Base-by-base conservation (phyloP, 2,797 vertebrate species). In the Phoxinus dragarum region DNA sequence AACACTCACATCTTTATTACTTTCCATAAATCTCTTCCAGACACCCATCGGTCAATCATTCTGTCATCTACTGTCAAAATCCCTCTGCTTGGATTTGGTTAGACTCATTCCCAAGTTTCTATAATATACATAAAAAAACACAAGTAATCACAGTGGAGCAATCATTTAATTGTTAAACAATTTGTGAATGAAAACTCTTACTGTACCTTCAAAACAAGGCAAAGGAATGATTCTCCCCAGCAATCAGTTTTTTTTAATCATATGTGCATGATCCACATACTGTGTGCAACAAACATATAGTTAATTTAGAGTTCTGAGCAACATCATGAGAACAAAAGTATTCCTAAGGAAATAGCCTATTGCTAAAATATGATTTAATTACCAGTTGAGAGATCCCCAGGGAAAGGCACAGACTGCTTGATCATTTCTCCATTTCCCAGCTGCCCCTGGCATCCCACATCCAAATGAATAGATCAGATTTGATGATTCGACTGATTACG, bases 391-490 rank as follows among this genome's bases (percentile, higher is more conserved):
- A 90, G 86, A 23, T 90, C 86, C 47, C 96, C 90, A 42, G 93
- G 96, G 67, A 95, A 89, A 0, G 97, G 96, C 86, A 96, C 91
- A 81, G 93, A 90, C 2, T 91, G 92, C 44, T 94, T 86, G 2
- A 47, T 47, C 3, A 88, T 90, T 21, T 74, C 80, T 80, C 91
- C 42, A 2, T 86, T 92, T 93, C 94, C 95, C 91, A 94, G 93
- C 87, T 94, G 94, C 76, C 94, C 94, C 78, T 95, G 91, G 91
- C 21, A 92, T 90, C 79, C 86, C 92, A 86, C 89, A 90, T 42
- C 97, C 97, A 93, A 96, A 98, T 0, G 92, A 93, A 90, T 95
- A 97, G 59, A 97, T 88, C 88, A 84, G 93, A 80, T 91, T 92
- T 89, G 93, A 88, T 23, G 94, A 93, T 66, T 88, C 78, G 7